Conservation (phyloP, 2,113 vertebrate species). For the Picathartes gymnocephalus region DNA sequence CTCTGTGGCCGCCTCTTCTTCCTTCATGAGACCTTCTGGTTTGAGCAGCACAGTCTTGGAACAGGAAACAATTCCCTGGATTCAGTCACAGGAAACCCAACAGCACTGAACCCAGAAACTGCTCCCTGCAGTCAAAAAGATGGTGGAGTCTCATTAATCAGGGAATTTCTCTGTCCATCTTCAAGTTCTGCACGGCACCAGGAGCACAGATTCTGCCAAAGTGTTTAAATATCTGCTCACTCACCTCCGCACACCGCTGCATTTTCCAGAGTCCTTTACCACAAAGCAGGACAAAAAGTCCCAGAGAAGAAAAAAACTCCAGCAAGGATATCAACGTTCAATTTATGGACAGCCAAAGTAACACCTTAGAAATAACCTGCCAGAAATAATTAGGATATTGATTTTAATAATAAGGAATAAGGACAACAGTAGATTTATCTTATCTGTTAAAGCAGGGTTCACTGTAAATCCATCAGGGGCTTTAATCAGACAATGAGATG, state of each 20-base stretch:
- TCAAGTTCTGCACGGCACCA: background rate
- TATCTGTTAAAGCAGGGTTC: background rate
- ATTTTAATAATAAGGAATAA: constrained; percentile 2
- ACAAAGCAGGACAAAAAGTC: background rate
- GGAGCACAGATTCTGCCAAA: background rate
- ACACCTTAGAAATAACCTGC: background rate
- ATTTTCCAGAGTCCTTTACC: background rate
- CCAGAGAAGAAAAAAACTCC: background rate
- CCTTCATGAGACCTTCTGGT: background rate
- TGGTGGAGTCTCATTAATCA: background rate
- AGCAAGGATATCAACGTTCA: background rate
- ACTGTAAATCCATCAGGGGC: constrained; percentile 2
- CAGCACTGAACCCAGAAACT: background rate
- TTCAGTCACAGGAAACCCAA: background rate
- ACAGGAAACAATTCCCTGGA: background rate
- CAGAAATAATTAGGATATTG: background rate
- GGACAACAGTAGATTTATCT: background rate
- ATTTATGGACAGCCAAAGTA: background rate
- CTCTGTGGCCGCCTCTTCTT: background rate
- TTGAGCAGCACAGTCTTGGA: background rate
- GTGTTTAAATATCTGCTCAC: background rate
- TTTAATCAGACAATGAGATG: constrained; percentile 37
- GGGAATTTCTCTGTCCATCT: background rate
- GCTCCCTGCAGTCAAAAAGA: background rate
- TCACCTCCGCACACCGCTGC: background rate